These are phyloP conservation scores for Heterocephalus glaber DNA, from an alignment of 2,113 vertebrate species.

Conservation along the genomic window DNA sequence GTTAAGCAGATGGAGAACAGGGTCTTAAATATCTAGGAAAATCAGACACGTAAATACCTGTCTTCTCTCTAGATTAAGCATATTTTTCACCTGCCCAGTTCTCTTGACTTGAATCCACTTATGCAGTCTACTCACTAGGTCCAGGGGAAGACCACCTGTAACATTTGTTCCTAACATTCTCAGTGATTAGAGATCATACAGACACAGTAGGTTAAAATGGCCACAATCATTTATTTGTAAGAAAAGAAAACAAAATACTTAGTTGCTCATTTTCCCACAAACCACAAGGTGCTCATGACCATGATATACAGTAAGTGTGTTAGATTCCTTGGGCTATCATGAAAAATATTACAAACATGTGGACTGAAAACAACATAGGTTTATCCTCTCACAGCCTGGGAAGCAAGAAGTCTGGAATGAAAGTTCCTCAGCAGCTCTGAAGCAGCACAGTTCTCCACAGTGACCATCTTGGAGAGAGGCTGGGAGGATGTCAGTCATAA, in stretches of 20 bases:
- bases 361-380: neutral
- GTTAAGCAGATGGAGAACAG: neutral
- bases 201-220: neutral
- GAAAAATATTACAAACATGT: neutral
- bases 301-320: neutral
- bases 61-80: neutral
- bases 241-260: neutral
- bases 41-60: no score
- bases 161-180: neutral
- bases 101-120: neutral
- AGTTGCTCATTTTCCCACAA: neutral
- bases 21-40: neutral
- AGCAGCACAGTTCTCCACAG: neutral
- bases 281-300: neutral
- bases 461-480: neutral
- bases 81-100: neutral
- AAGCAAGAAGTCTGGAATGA: neutral
- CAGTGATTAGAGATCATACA: neutral
- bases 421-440: neutral
- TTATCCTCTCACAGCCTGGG: neutral
- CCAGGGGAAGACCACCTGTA: neutral
- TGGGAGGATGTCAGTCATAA: neutral
- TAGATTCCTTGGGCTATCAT: neutral
- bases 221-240: neutral
- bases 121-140: neutral